These are phyloP conservation scores for Chrysochloris asiatica DNA, from an alignment of 2,113 vertebrate species.

Conservation along the genomic window DNA sequence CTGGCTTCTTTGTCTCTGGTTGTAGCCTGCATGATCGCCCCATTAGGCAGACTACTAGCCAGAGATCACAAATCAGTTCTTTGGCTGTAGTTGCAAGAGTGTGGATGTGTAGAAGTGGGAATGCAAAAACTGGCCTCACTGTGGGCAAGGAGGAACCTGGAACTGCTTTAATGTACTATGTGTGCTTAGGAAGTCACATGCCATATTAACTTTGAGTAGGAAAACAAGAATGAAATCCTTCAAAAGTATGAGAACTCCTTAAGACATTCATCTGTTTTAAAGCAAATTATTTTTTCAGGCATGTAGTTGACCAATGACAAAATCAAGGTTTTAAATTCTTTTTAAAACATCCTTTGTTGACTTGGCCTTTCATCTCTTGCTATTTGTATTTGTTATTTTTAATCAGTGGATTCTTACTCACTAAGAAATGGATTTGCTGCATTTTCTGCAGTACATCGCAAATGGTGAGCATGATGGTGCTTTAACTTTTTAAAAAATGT, in stretches of 20 bases:
- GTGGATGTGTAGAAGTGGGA: constrained; percentile 79
- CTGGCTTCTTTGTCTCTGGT: constrained; percentile 94
- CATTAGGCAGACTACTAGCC: constrained; percentile 98
- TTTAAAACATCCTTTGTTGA: constrained; percentile 3
- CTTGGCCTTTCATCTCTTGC: neutral
- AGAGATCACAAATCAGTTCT: constrained; percentile 91
- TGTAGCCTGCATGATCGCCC: constrained; percentile 97
- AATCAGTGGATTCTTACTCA: constrained; percentile 42
- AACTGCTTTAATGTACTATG: constrained; percentile 78
- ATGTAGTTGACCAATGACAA: neutral
- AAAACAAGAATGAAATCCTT: neutral
- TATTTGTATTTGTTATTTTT: constrained; percentile 1
- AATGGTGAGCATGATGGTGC: constrained; percentile 45
- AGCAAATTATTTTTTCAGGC: constrained; percentile 21
- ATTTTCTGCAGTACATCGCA: constrained; percentile 27
- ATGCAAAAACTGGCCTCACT: constrained; percentile 87
- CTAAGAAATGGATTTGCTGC: neutral
- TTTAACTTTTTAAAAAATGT: constrained; percentile 75
- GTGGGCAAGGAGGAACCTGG: constrained; percentile 80
- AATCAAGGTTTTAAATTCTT: constrained; percentile 42
- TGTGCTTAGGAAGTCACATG: constrained; percentile 71
- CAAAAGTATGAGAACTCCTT: neutral
- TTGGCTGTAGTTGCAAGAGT: constrained; percentile 88
- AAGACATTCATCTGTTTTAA: constrained; percentile 42
- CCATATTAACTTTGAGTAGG: constrained; percentile 60